Base-by-base conservation (phyloP, 1,140 invertebrate genomes). In the Chionoecetes opilio region DNA sequence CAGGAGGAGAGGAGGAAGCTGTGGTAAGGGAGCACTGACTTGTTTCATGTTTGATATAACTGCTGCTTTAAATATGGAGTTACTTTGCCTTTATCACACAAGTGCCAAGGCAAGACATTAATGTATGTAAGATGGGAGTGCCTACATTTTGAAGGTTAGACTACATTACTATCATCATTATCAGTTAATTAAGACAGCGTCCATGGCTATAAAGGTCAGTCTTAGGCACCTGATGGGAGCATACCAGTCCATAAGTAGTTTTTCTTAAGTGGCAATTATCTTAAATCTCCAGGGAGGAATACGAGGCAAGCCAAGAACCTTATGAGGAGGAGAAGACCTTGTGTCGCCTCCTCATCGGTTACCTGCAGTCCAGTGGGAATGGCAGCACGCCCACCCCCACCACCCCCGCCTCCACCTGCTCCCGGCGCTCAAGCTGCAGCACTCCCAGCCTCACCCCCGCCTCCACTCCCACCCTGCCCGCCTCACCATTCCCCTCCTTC, bases 271-370 rank as follows among this genome's bases (percentile, higher is more conserved):
- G n/a, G 6, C 46, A 82, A 0, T 82, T n/a, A 34, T 37, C 31
- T 53, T 93, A 85, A 86, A 32, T 86, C 41, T 86, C 29, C 92
- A 93, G 92, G 92, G 92, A 93, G 38, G 92, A 93, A 75, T 91
- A 95, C 75, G 95, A 95, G 46, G 95, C 92, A 38, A 91, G 82
- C 53, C 89, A 34, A 85, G 95, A 95, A 75, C 95, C 95, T 3
- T 95, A 95, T 38, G 95, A 95, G 85, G 95, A 95, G 37, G 92
- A 95, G 85, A 85, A 86, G 26, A 93, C 87, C 35, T n/a, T 95
- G 63, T 95, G 95, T 63, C 87, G 82, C 31, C 63, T 93, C 3
- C 82, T 95, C 6, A 93, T 95, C 41, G 32, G 41, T 29, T 95
- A 95, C 26, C 63, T 95, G 32, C 92, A 95, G 63, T 93, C 95